These are phyloP conservation scores for Trachurus trachurus DNA, from an alignment of 2,797 vertebrate genomes.

Conservation along the genomic window DNA sequence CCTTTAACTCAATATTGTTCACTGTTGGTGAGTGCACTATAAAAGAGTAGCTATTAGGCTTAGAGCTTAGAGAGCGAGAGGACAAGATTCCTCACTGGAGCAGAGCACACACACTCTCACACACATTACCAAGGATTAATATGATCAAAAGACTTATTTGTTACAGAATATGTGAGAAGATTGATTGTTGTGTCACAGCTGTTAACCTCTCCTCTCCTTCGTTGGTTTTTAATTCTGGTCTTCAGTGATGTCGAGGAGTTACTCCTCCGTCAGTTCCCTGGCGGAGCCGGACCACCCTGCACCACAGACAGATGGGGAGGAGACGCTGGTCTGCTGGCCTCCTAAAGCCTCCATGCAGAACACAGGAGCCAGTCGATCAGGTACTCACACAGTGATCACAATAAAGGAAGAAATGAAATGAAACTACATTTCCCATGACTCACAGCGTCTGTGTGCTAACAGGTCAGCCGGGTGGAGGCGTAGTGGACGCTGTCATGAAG, in stretches of 20 bases:
- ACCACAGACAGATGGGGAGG: slow-evolving; percentile 66
- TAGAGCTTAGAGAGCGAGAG: slow-evolving; percentile 61
- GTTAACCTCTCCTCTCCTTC: neutral
- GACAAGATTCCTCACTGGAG: slow-evolving; percentile 62
- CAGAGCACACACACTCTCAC: slow-evolving; percentile 22
- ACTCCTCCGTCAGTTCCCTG: slow-evolving; percentile 29
- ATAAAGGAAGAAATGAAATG: neutral
- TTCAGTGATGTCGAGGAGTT: slow-evolving; percentile 51
- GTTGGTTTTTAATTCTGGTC: slow-evolving; percentile 10
- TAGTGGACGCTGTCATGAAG: slow-evolving; percentile 82
- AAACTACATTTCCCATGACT: neutral
- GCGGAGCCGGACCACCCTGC: slow-evolving; percentile 52
- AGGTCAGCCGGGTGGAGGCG: slow-evolving; percentile 50
- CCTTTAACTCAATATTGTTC: slow-evolving; percentile 59
- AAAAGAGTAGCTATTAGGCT: slow-evolving; percentile 81
- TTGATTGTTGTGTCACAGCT: slow-evolving; percentile 14
- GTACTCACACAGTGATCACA: slow-evolving; percentile 38
- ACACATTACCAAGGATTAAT: slow-evolving; percentile 30
- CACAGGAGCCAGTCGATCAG: slow-evolving; percentile 61
- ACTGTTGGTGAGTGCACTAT: slow-evolving; percentile 67
- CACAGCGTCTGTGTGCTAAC: neutral
- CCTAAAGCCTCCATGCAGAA: slow-evolving; percentile 76
- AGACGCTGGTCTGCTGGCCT: slow-evolving; percentile 83
- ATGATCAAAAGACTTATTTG: slow-evolving; percentile 51
- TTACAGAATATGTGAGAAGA: slow-evolving; percentile 21